Base-by-base conservation (phyloP, 1,140 invertebrate species). In the Chironomus striatipennis region DNA sequence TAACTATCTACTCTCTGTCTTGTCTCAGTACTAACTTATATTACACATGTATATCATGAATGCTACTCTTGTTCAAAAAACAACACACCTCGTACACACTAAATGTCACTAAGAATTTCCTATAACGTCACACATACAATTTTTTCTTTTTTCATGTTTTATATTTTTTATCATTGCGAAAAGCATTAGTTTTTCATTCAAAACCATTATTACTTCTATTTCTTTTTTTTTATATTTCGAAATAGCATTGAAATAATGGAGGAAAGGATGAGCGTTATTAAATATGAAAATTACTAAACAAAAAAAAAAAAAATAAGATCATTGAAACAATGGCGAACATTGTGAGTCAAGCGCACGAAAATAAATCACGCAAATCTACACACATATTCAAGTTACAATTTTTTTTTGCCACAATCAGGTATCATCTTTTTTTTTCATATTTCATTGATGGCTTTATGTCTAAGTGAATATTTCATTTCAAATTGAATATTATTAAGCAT, bases 271-370 rank as follows among this genome's bases (percentile, higher is more conserved):
- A 57, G 12, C 12, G n/a, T 57, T 57, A 15, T 15, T 57, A 57
- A 57, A 57, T n/a, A 57, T n/a, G 12, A 47, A 47, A 47, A 47
- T 57, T 57, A n/a, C 47, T 57, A 57, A 57, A 57, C 47, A 57
- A 5, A 5, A 57, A 5, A 57, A 15, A 57, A 57, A 57, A 57
- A 57, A 57, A 5, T 57, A 57, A 57, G 47, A 57, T 57, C 47
- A 57, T 57, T 57, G 47, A 57, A 57, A 57, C 47, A 57, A 57
- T 57, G 47, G 47, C 47, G 47, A 57, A 57, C 47, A 57, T 57
- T 57, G 65, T 70, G 65, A 70, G 65, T 70, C 65, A 70, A 70
- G 65, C 65, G 18, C 65, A 70, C 65, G 65, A 70, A 70, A 70
- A 70, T 70, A 70, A 70, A 70, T 70, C 65, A 70, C 65, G 65